Evolutionary conservation across 1,140 invertebrate genomes (phyloP).

Genomic region (Amyelois transitella): DNA sequence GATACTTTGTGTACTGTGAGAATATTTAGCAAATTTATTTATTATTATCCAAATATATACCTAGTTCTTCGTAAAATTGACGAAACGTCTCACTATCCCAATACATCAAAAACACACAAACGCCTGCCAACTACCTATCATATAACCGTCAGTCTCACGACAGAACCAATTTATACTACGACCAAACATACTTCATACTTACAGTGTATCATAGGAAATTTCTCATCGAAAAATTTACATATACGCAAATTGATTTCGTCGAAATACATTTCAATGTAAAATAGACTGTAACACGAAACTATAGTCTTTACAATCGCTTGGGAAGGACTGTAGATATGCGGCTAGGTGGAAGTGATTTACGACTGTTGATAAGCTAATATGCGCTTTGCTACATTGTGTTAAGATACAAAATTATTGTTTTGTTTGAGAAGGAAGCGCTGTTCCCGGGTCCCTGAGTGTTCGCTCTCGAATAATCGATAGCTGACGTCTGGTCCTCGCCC

Average conservation of each 20-base stretch:
- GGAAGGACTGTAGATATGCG: not conserved
- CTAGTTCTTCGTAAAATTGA: too few relatives aligned
- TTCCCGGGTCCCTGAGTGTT: conserved; percentile 47
- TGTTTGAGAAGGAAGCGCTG: conserved; percentile 43
- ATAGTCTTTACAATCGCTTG: conserved; percentile 3
- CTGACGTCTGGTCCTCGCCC: conserved; percentile 62
- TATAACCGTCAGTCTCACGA: not conserved
- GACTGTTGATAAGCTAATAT: conserved; percentile 23
- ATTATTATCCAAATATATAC: too few relatives aligned
- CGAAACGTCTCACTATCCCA: not conserved
- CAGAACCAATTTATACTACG: not conserved
- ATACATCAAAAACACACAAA: not conserved
- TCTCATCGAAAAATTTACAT: conserved; percentile 15
- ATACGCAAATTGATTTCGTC: conserved; percentile 11
- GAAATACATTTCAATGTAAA: conserved; percentile 1
- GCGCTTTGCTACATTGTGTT: conserved; percentile 28
- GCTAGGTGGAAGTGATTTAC: conserved; percentile 36
- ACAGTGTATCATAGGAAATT: conserved; percentile 6
- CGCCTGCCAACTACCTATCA: not conserved
- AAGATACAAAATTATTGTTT: conserved; percentile 37
- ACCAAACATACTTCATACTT: not conserved
- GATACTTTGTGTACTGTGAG: too few relatives aligned
- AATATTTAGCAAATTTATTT: too few relatives aligned
- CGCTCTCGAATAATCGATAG: conserved; percentile 71
- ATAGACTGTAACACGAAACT: not conserved